Evolutionary conservation across 2,888 invertebrate species (phyloP).

Genomic region (Hirtodrosophila trivittata): DNA sequence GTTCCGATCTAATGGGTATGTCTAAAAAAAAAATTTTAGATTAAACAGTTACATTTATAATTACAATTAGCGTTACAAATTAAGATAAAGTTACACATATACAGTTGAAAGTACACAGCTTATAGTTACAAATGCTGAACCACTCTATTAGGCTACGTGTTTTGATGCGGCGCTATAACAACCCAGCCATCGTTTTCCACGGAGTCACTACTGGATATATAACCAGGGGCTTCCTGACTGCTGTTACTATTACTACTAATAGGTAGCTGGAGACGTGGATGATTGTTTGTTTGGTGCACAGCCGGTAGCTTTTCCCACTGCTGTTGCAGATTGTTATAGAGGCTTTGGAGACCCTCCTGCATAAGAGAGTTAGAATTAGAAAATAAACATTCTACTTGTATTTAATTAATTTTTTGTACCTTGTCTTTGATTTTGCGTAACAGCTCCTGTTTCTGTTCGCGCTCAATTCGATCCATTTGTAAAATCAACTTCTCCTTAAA

Average conservation of each 20-base stretch:
- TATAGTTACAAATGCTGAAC: constrained; percentile 33
- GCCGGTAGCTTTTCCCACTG: constrained; percentile 77
- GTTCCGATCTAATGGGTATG: constrained; percentile 3
- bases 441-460: constrained; percentile 80
- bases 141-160: constrained; percentile 68
- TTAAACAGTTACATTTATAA: constrained; percentile 5
- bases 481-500: constrained; percentile 90
- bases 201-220: constrained; percentile 34
- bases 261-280: constrained; percentile 26
- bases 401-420: constrained; percentile 56
- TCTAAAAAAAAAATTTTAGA: constrained; percentile 2
- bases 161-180: constrained; percentile 77
- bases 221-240: constrained; percentile 18
- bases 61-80: constrained; percentile 9
- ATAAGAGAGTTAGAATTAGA: background rate
- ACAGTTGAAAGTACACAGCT: constrained; percentile 49
- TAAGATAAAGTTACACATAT: constrained; percentile 10
- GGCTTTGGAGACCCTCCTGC: constrained; percentile 80
- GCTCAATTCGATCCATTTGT: constrained; percentile 80
- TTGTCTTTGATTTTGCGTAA: constrained; percentile 82
- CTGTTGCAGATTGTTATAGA: constrained; percentile 81
- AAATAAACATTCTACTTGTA: background rate
- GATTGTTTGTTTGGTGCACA: constrained; percentile 47
- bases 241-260: constrained; percentile 8
- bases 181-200: constrained; percentile 82